phyloP scores from a whole-genome alignment of 2,797 vertebrate species.

The Falco peregrinus region DNA sequence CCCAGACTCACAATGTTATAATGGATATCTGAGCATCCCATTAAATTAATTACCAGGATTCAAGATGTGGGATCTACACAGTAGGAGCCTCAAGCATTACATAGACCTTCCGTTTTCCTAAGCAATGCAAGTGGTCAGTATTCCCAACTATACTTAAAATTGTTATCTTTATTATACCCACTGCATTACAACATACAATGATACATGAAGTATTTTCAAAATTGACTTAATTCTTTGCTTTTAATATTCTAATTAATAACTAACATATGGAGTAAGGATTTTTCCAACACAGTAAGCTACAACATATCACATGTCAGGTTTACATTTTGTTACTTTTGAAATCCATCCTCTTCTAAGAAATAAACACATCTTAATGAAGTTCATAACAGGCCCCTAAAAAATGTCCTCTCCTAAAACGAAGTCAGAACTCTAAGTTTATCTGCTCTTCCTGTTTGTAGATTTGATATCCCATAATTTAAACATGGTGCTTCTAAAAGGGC shows the following conservation, averaged over 20 bases:
- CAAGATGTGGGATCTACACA: neutral
- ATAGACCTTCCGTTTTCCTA: neutral
- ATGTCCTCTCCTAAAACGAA: neutral
- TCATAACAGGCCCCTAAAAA: neutral
- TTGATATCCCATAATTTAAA: neutral
- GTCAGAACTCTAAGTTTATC: neutral
- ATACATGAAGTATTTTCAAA: neutral
- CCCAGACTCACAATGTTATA: neutral
- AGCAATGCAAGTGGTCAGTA: neutral
- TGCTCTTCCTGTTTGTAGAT: neutral
- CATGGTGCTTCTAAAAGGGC: neutral
- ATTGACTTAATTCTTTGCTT: neutral
- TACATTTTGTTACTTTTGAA: neutral
- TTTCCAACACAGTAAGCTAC: neutral
- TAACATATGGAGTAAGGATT: neutral
- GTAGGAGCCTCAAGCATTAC: neutral
- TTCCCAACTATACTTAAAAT: neutral
- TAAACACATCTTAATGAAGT: neutral
- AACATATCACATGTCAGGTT: neutral
- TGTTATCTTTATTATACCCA: neutral
- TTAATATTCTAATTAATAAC: neutral
- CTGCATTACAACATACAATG: neutral
- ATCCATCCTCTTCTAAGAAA: neutral
- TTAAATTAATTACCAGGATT: neutral
- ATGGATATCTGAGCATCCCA: neutral